Evolutionary conservation across 2,113 vertebrate genomes (phyloP).

Genomic region (Electrona antarctica): DNA sequence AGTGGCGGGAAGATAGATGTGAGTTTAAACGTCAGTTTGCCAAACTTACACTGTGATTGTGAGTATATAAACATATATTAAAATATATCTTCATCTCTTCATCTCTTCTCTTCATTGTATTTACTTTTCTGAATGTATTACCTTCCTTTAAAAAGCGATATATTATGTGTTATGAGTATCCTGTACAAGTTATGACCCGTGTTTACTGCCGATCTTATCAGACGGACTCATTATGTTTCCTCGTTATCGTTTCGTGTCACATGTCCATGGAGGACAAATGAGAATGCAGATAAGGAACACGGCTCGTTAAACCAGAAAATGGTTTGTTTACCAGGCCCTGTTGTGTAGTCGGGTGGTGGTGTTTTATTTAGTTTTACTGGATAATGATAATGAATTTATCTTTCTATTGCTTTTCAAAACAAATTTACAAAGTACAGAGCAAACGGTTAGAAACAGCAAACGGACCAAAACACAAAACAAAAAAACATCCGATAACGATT

Average conservation of each 20-base stretch:
- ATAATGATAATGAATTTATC: too few relatives aligned
- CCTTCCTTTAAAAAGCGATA: too few relatives aligned
- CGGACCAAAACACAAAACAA: too few relatives aligned
- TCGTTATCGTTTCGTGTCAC: not conserved
- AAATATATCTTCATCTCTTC: constrained; percentile 45
- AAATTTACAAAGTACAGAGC: too few relatives aligned
- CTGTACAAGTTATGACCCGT: not conserved
- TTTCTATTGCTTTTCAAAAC: too few relatives aligned
- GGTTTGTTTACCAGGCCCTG: constrained; percentile 30
- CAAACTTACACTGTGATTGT: constrained; percentile 97
- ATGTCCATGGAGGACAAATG: constrained; percentile 12
- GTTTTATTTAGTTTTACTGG: constrained; percentile 6
- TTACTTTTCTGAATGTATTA: not conserved
- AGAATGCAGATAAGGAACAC: constrained; percentile 14
- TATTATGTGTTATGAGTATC: not conserved
- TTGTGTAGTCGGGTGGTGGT: not conserved
- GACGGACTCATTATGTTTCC: not conserved
- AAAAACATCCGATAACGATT: too few relatives aligned
- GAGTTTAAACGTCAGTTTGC: constrained; percentile 98
- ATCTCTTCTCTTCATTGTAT: constrained; percentile 20
- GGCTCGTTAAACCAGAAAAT: not conserved
- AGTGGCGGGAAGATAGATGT: constrained; percentile 99
- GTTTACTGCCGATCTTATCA: not conserved
- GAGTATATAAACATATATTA: constrained; percentile 79
- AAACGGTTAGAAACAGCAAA: too few relatives aligned